Base-by-base conservation (phyloP, 2,888 invertebrate genomes). In the Trissolcus japonicus region DNA sequence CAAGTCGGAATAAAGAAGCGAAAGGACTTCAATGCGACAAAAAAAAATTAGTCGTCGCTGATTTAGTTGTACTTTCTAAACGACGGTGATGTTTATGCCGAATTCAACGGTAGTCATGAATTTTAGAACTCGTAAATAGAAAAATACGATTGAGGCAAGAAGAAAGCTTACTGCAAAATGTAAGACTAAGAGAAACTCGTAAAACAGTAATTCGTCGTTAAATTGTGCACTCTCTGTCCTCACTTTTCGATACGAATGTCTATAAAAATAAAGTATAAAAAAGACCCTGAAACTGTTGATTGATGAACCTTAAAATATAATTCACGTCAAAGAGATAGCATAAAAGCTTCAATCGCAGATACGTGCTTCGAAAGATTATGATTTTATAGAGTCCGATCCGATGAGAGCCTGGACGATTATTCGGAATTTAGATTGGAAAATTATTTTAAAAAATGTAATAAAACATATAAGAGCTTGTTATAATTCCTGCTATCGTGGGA, bases 181-280 rank as follows among this genome's bases (percentile, higher is more conserved):
- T 54, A 79, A 79, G 81, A 80, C 78, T 74, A 78, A 78, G 71
- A 78, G 81, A 81, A 81, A 80, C 82, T 83, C 85, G 82, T 87
- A 87, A 87, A 87, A 80, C 78, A 84, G 84, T 86, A 85, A 86
- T 87, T 86, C 85, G 80, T 83, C 84, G 84, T 86, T 86, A 86
- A 85, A 87, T 80, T 80, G 80, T 81, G 74, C 82, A 82, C 84
- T 83, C 82, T 79, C 82, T 57, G 74, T 56, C 71, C 63, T 65
- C 67, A 60, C 56, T 61, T 55, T 43, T 57, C 65, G 55, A 72
- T 77, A 65, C 68, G 25, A 63, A 66, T 55, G 51, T 62, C 57
- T 66, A 74, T 78, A 78, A 78, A 78, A 78, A 51, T 63, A 57
- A 67, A 61, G 59, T 62, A 53, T 67, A 50, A 65, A 74, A 73